A percentile compares a stretch with the other conserved stretches of the same genome.
Evolutionary conservation across 2,797 vertebrate genomes (phyloP).

Genomic region (Vultur gryphus): DNA sequence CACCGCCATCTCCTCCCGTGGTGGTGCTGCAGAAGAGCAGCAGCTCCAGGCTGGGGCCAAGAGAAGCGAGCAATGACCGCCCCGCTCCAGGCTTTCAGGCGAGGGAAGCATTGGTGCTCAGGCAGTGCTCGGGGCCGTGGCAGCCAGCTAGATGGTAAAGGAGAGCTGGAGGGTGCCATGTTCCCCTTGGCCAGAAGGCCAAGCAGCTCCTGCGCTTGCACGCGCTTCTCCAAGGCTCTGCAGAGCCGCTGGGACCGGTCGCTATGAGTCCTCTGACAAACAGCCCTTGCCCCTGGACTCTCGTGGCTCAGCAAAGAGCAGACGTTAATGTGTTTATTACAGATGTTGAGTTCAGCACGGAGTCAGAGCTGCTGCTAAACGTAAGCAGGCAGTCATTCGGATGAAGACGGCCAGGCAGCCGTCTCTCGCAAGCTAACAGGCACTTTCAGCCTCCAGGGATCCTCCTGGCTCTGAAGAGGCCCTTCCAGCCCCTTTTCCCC

Average conservation of each 20-base stretch:
- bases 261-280: background rate
- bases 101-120: background rate
- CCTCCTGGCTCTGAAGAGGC: background rate
- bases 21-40: background rate
- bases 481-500: background rate
- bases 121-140: fast-evolving
- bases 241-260: background rate
- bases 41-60: background rate
- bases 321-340: background rate
- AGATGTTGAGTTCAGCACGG: background rate
- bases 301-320: background rate
- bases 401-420: background rate
- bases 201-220: background rate
- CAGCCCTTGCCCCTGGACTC: background rate
- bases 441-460: background rate
- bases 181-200: background rate
- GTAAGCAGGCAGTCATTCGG: background rate
- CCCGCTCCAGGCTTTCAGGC: background rate
- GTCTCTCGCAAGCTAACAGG: background rate
- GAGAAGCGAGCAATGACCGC: background rate
- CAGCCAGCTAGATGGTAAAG: background rate
- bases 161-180: background rate
- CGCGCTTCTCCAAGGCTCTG: background rate
- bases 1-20: background rate
- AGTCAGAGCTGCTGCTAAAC: background rate